Evolutionary conservation across 2,888 invertebrate genomes (phyloP).

Genomic region (Temnothorax ravouxi): DNA sequence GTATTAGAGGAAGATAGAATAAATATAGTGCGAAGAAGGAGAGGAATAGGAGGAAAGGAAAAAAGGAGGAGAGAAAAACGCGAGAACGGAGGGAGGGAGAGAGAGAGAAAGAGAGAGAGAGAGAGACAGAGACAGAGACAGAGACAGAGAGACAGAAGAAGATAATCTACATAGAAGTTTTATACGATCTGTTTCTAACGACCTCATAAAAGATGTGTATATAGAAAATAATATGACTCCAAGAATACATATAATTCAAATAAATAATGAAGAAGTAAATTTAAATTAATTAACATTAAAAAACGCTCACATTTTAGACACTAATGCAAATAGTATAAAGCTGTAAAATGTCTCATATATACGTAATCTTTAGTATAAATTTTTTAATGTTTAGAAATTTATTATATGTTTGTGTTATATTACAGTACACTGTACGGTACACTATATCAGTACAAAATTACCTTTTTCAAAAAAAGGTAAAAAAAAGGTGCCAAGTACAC

Average conservation of each 20-base stretch:
- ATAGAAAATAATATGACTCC: not conserved
- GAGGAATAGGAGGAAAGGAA: not conserved
- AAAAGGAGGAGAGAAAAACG: not conserved
- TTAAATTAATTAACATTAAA: not conserved
- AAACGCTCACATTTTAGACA: not conserved
- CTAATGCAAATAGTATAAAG: not conserved
- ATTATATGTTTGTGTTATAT: not conserved
- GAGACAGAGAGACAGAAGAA: not conserved
- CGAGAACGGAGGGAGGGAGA: not conserved
- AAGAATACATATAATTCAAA: not conserved
- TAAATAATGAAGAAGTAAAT: not conserved
- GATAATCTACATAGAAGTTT: no score
- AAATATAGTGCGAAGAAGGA: not conserved
- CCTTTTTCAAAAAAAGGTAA: no score
- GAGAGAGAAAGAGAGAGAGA: not conserved
- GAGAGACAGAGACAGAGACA: not conserved
- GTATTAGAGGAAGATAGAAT: slow-evolving; percentile 18
- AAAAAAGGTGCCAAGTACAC: no score
- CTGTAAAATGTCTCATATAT: not conserved
- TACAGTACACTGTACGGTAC: not conserved
- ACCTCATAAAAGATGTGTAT: not conserved
- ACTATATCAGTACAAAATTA: no score
- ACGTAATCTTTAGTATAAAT: not conserved
- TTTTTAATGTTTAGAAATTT: not conserved
- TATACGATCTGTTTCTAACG: not conserved